Conservation (phyloP, 2,888 invertebrate genomes). For the Drosophila infuscata region DNA sequence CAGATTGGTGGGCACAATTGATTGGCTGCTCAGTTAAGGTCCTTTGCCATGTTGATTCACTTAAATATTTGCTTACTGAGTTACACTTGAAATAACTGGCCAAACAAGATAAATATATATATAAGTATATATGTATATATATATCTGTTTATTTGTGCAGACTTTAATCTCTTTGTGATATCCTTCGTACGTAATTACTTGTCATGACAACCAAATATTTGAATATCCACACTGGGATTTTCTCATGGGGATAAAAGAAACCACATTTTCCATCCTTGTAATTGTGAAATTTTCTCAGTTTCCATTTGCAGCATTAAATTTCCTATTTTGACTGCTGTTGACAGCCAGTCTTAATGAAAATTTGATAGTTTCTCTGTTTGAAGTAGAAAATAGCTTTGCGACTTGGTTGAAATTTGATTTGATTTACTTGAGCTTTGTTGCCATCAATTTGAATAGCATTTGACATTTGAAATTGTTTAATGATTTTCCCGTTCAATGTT, state of each 20-base stretch:
- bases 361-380: constrained; percentile 2
- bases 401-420: background rate
- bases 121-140: too few species aligned
- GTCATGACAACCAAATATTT: constrained; percentile 73
- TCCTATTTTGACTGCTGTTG: background rate
- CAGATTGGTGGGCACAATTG: constrained; percentile 24
- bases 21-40: constrained; percentile 44
- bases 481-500: constrained; percentile 9
- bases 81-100: constrained; percentile 65
- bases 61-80: constrained; percentile 75
- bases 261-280: background rate
- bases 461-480: constrained; percentile 3
- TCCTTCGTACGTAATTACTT: constrained; percentile 65
- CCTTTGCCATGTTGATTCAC: constrained; percentile 26
- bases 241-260: background rate
- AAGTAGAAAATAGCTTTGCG: constrained; percentile 4
- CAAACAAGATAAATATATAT: constrained; percentile 4
- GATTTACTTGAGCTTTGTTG: background rate
- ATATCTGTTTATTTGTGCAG: background rate
- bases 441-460: background rate
- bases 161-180: background rate
- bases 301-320: background rate
- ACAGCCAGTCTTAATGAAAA: background rate
- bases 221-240: constrained; percentile 43
- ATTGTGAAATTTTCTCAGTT: constrained; percentile 2